Conservation (phyloP, 2,113 vertebrate species). For the Elephas maximus region DNA sequence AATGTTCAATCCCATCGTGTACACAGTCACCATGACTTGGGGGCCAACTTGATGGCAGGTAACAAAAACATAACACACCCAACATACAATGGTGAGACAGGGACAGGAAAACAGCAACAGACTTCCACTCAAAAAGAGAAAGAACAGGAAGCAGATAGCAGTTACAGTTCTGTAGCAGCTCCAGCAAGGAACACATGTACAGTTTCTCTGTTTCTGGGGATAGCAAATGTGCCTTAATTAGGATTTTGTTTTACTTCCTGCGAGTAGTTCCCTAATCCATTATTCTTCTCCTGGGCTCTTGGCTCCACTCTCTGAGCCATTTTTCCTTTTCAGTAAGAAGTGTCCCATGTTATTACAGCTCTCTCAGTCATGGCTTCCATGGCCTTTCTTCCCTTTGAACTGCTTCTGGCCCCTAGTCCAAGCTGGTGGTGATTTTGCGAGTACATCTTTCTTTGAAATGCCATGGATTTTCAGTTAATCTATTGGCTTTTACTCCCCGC, state of each 20-base stretch:
- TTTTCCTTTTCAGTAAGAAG: slow-evolving; percentile 2
- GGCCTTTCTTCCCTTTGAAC: not conserved
- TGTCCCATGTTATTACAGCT: not conserved
- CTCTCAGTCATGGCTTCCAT: not conserved
- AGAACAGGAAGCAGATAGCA: not conserved
- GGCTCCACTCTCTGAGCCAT: not conserved
- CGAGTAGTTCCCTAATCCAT: not conserved
- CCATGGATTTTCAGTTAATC: not conserved
- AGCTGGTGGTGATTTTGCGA: not conserved
- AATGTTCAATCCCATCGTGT: no score
- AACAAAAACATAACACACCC: not conserved
- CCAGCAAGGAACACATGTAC: not conserved
- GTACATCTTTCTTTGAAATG: slow-evolving; percentile 11
- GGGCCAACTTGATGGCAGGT: not conserved
- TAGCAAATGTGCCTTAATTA: not conserved
- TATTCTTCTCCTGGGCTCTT: not conserved
- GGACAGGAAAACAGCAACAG: not conserved
- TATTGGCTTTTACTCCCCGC: not conserved
- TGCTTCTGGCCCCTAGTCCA: not conserved
- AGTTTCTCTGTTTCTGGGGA: not conserved
- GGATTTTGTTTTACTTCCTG: not conserved
- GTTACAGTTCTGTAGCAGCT: not conserved
- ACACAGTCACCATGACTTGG: not conserved
- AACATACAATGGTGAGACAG: not conserved
- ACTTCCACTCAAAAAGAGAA: not conserved